Evolutionary conservation across 2,888 invertebrate genomes (phyloP).

Genomic region (Gymnosoma rotundatum): DNA sequence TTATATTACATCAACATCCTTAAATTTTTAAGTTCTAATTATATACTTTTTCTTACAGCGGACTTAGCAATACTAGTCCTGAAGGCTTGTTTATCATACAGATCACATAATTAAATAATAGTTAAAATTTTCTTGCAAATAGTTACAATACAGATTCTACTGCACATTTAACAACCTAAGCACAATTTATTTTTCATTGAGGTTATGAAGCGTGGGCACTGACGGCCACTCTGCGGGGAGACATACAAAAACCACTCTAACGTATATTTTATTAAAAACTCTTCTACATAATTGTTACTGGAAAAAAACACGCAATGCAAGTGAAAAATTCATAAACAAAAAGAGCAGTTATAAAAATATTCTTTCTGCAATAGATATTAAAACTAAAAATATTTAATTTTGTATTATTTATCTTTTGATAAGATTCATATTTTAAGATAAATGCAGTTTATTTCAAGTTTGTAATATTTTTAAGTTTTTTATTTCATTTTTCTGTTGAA

Average conservation of each 20-base stretch:
- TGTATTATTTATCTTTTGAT: constrained; percentile 13
- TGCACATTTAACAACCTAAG: not conserved
- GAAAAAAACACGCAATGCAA: constrained; percentile 47
- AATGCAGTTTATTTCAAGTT: constrained; percentile 28
- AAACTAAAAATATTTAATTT: constrained; percentile 45
- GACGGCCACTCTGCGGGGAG: not conserved
- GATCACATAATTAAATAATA: no score
- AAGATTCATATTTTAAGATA: constrained; percentile 61
- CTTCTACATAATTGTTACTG: not conserved
- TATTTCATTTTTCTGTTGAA: constrained; percentile 56
- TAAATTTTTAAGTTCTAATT: no score
- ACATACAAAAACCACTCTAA: not conserved
- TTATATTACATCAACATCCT: no score
- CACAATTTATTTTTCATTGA: not conserved
- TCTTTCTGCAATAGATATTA: constrained; percentile 19
- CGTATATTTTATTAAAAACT: constrained; percentile 6
- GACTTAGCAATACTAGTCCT: no score
- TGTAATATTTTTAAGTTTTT: not conserved
- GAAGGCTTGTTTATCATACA: no score
- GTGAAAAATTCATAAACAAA: not conserved
- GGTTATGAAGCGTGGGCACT: constrained; percentile 4
- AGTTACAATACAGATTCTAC: not conserved
- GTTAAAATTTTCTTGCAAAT: constrained; percentile 29
- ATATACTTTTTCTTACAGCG: no score
- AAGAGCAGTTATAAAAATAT: constrained; percentile 32